These are phyloP conservation scores for Acanthornis magna DNA, from an alignment of 2,797 vertebrate species.

Conservation along the genomic window DNA sequence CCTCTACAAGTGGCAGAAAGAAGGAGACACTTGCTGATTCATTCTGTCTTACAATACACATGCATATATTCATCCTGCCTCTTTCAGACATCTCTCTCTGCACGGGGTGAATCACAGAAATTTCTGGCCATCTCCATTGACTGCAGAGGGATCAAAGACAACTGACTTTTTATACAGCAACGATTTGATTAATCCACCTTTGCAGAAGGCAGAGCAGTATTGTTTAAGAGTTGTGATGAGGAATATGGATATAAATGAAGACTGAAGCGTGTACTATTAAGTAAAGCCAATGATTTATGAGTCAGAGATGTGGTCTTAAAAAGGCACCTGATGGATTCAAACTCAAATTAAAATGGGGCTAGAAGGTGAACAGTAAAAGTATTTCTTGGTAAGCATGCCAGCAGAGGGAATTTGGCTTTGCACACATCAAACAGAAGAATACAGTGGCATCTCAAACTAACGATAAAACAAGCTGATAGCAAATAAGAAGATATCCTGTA, in stretches of 20 bases:
- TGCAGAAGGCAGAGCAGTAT: neutral
- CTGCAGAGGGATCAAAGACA: neutral
- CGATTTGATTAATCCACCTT: neutral
- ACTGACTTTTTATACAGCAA: neutral
- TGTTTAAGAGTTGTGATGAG: neutral
- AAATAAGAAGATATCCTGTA: neutral
- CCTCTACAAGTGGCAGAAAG: neutral
- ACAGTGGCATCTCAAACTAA: neutral
- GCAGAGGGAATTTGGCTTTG: neutral
- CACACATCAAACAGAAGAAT: neutral
- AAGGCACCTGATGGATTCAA: neutral
- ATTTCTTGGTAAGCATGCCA: neutral
- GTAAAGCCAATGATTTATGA: neutral
- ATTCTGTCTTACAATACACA: constrained; percentile 18
- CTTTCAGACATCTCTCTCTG: neutral
- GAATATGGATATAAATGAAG: neutral
- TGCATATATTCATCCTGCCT: neutral
- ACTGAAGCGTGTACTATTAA: neutral
- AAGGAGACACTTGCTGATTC: constrained; percentile 2
- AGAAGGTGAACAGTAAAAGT: neutral
- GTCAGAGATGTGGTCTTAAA: neutral
- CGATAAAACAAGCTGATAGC: neutral
- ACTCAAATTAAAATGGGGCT: neutral
- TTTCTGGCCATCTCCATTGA: constrained; percentile 3
- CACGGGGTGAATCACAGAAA: neutral